Base-by-base conservation (phyloP, 2,888 invertebrate species). In the Drosophila demipolita region DNA sequence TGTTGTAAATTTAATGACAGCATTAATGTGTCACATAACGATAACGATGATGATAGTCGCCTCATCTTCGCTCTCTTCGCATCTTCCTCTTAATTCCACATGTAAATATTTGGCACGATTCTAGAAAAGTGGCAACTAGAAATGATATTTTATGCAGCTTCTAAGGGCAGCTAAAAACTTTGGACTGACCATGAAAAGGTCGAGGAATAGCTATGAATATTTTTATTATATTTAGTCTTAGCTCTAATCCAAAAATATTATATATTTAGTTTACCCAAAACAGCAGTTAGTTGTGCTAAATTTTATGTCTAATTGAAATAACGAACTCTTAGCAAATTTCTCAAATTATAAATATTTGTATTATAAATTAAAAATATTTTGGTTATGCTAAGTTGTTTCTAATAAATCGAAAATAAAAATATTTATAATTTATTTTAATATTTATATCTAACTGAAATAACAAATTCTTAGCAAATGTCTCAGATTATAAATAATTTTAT, bases 11-110 rank as follows among this genome's bases (percentile, higher is more conserved):
- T 83, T 70, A 61, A 77, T 62, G 66, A 58, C 75, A 68, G 83
- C 67, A 70, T 75, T 81, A 82, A 83, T 78, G 75, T 86, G 85
- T 88, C 85, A 86, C 80, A 82, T 69, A 73, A 58, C 42, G 60
- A 69, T 75, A 70, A 63, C 49, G 58, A 26, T 29, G 60, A 17
- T 32, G 70, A 67, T 82, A 61, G 52, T 57, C 17, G 38, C 40
- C 65, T 33, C 42, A 62, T 40, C 59, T 42, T 60, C 68, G 45
- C 63, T 35, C 29, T 26, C 23, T 23, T 23, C 36, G 11, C 38
- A 23, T 57, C 59, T 52, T 29, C 58, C 36, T 23, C 65, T 80
- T 77, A 68, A 83, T 70, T 81, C 63, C 53, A 48, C 53, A 54
- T 36, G 84, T 61, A 83, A 83, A 89, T 89, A 83, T 88, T 88